These are phyloP conservation scores for Lota lota DNA, from an alignment of 2,113 vertebrate genomes.

Conservation along the genomic window DNA sequence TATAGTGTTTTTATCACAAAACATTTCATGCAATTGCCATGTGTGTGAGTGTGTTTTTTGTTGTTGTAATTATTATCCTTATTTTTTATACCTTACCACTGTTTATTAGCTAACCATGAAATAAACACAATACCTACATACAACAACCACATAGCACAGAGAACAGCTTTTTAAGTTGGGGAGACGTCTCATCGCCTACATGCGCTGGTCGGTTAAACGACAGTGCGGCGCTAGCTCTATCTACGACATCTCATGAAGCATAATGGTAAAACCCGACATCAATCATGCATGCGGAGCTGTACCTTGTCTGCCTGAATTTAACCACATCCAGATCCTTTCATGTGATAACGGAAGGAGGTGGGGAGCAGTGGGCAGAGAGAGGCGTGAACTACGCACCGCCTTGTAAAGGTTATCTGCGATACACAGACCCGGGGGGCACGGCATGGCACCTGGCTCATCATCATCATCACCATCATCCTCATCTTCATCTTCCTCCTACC, in stretches of 20 bases:
- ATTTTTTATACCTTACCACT: too few species aligned
- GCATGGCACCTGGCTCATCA: conserved; percentile 33
- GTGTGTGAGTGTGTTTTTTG: too few species aligned
- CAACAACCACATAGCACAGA: too few species aligned
- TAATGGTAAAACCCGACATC: conserved; percentile 67
- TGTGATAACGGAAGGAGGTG: conserved; percentile 57
- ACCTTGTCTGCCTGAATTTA: conserved; percentile 59
- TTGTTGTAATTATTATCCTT: too few species aligned
- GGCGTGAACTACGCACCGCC: conserved; percentile 61
- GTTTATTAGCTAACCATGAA: too few species aligned
- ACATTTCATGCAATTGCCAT: too few species aligned
- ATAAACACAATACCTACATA: too few species aligned
- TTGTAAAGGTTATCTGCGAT: conserved; percentile 73
- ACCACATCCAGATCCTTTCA: conserved; percentile 66
- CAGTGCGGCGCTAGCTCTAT: conserved; percentile 57
- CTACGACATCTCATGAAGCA: conserved; percentile 67
- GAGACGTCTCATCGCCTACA: too few species aligned
- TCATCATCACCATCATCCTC: too few species aligned
- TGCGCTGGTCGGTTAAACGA: conserved; percentile 22
- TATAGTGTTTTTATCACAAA: too few species aligned
- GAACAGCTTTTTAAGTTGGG: too few species aligned
- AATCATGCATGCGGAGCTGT: conserved; percentile 61
- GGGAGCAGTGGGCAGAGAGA: conserved; percentile 13
- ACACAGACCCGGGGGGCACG: conserved; percentile 64
- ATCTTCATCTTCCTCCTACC: too few species aligned